These are phyloP conservation scores for Ptyas mucosa DNA, from an alignment of 2,113 vertebrate species.

Conservation along the genomic window DNA sequence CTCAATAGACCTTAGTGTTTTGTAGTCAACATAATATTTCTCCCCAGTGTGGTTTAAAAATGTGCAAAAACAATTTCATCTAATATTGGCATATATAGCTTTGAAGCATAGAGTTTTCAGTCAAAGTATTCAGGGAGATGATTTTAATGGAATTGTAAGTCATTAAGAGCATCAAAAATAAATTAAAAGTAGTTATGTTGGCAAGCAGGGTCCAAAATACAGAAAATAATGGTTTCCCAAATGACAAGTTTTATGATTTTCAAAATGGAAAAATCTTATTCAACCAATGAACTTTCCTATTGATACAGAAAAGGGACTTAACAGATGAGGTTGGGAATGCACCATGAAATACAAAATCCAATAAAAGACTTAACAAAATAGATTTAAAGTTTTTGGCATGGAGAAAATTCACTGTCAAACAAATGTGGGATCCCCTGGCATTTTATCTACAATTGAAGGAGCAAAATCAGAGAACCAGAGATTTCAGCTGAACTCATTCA, in stretches of 20 bases:
- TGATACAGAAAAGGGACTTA: constrained; percentile 23
- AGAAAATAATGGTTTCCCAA: constrained; percentile 29
- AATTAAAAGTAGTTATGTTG: constrained; percentile 54
- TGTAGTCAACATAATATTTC: constrained; percentile 46
- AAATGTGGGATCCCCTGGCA: neutral
- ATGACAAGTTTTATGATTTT: constrained; percentile 29
- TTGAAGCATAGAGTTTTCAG: constrained; percentile 40
- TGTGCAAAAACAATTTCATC: constrained; percentile 56
- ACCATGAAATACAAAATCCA: neutral
- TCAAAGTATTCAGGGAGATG: constrained; percentile 27
- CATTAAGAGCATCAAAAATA: constrained; percentile 48
- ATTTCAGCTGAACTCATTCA: neutral
- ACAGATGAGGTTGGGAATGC: neutral
- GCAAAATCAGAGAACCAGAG: neutral
- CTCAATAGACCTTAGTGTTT: constrained; percentile 41
- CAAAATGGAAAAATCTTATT: constrained; percentile 11
- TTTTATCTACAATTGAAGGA: neutral
- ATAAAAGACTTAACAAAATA: neutral
- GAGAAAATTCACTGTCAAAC: neutral
- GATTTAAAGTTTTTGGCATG: neutral
- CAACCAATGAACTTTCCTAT: constrained; percentile 8
- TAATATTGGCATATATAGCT: neutral
- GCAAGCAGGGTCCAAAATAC: constrained; percentile 17
- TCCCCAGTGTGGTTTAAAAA: constrained; percentile 56
- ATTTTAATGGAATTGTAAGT: constrained; percentile 36